Base-by-base conservation (phyloP, 2,888 invertebrate species). In the Hirtodrosophila alboralis region DNA sequence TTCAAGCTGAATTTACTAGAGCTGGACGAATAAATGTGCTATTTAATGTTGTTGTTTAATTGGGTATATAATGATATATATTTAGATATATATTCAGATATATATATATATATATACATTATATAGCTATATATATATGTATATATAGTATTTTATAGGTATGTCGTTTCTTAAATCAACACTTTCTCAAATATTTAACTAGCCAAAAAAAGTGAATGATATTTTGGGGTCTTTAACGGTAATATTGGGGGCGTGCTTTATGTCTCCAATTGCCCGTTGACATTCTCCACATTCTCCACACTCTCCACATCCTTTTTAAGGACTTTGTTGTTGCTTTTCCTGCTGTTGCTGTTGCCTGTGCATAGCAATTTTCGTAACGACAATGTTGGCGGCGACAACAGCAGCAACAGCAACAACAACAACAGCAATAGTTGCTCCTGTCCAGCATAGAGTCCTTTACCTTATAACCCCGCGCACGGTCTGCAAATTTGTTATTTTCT, bases 151-250 rank as follows among this genome's bases (percentile, higher is more conserved):
- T n/a, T n/a, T n/a, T n/a, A n/a, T n/a, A n/a, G n/a, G 18, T 3
- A 21, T 21, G 18, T 5, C 18, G 18, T n/a, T 5, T 21, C 18
- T 21, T 4, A 21, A 21, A 21, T 21, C 3, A 21, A 21, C 5
- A 5, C 3, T 21, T 21, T 5, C 18, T n/a, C n/a, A n/a, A 21
- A 21, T 21, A 4, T 21, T 21, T 3, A 21, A 5, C 9, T 12
- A 21, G 31, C 7, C 21, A 13, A n/a, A n/a, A 43, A 54, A 14
- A 40, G 64, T 64, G 58, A 69, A 70, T 64, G 58, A 67, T 70
- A 40, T 16, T 9, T 7, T 10, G 14, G 38, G 23, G 10, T 23
- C 28, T n/a, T 27, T 23, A 1, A 23, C 23, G 10, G 4, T 23
- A 13, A 1, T 21, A 5, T 14, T 23, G 14, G 31, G 21, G 36